These are phyloP conservation scores for Sphaerophoria taeniata DNA, from an alignment of 2,888 invertebrate genomes.

Conservation along the genomic window DNA sequence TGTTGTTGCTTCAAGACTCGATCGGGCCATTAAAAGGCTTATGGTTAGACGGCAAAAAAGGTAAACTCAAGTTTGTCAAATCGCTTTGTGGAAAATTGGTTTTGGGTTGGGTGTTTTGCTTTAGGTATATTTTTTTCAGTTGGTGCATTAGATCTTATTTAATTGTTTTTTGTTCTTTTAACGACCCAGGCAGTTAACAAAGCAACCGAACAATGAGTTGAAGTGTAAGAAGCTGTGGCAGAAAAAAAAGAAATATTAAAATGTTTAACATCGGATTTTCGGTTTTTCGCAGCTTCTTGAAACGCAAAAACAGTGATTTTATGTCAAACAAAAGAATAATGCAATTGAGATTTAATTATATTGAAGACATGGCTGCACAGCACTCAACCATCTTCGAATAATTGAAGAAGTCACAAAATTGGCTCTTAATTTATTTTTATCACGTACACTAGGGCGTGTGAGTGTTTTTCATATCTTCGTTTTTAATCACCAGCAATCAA, in stretches of 20 bases:
- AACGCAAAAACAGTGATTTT: too few species aligned
- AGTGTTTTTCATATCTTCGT: too few species aligned
- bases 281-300: too few species aligned
- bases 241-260: constrained; percentile 39
- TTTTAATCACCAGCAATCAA: too few species aligned
- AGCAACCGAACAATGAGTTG: constrained; percentile 54
- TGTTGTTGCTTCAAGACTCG: constrained; percentile 31
- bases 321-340: too few species aligned
- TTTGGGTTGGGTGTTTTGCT: constrained; percentile 63
- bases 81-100: constrained; percentile 68
- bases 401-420: too few species aligned
- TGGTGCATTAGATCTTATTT: constrained; percentile 51
- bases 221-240: constrained; percentile 30
- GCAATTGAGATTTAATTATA: too few species aligned
- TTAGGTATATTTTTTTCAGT: constrained; percentile 18
- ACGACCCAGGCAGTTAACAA: constrained; percentile 56
- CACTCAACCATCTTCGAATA: too few species aligned
- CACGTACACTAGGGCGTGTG: too few species aligned
- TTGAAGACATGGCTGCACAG: too few species aligned
- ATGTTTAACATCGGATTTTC: constrained; percentile 54
- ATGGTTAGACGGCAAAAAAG: constrained; percentile 60
- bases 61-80: constrained; percentile 72
- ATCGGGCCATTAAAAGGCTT: constrained; percentile 51
- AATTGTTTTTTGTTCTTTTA: background rate
- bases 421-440: too few species aligned